Conservation (phyloP, 2,113 vertebrate genomes). For the Rhineura floridana region DNA sequence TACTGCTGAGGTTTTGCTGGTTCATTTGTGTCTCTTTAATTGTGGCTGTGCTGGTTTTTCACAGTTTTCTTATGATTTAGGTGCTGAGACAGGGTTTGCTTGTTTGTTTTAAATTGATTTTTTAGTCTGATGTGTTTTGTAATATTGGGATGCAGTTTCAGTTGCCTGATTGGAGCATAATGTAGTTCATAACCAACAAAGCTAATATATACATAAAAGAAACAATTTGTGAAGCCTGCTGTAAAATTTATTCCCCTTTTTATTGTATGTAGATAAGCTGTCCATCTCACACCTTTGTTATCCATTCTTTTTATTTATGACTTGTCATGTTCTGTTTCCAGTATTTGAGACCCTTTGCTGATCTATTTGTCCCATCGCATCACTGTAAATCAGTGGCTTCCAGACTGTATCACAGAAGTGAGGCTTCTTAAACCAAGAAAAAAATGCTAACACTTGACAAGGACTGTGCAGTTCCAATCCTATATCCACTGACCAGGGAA, state of each 20-base stretch:
- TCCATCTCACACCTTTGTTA: background rate
- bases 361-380: background rate
- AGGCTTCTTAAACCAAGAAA: background rate
- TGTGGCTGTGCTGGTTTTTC: background rate
- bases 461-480: background rate
- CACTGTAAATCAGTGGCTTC: background rate
- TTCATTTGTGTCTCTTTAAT: background rate
- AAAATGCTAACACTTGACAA: background rate
- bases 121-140: background rate
- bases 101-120: background rate
- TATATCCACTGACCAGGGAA: background rate
- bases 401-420: background rate
- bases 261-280: background rate
- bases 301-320: background rate
- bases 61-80: background rate
- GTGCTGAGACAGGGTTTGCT: background rate
- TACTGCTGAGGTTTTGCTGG: too few relatives aligned
- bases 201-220: background rate
- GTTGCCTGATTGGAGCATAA: background rate
- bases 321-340: background rate
- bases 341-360: background rate
- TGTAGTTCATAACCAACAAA: background rate
- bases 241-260: background rate
- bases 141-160: background rate
- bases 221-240: background rate